phyloP scores from a whole-genome alignment of 2,888 invertebrate genomes.

The Empis livida region DNA sequence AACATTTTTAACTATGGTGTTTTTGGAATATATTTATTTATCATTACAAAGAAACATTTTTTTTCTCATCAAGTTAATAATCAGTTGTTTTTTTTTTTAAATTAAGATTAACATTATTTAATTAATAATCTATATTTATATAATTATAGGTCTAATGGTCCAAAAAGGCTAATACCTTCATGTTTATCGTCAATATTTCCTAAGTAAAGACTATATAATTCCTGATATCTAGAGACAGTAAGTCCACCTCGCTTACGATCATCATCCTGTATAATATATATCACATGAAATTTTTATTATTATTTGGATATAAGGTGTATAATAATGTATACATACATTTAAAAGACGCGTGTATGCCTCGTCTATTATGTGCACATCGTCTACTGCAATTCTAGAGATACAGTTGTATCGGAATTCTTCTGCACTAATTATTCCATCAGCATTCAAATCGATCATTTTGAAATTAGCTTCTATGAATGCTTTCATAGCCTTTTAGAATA shows the following conservation, averaged over 20 bases:
- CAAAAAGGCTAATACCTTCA: conserved; percentile 64
- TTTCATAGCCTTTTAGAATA: conserved; percentile 49
- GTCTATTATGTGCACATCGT: conserved; percentile 60
- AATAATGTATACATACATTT: conserved; percentile 46
- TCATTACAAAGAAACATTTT: too few species aligned
- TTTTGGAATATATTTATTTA: too few species aligned
- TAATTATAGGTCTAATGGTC: conserved; percentile 42
- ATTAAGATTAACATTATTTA: not conserved
- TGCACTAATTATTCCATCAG: conserved; percentile 63
- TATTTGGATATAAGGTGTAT: not conserved
- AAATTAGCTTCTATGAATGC: conserved; percentile 78
- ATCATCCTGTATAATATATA: not conserved
- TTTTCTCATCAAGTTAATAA: not conserved
- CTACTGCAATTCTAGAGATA: conserved; percentile 65
- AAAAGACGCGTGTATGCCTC: conserved; percentile 63
- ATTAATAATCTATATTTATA: too few species aligned
- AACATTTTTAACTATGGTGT: too few species aligned
- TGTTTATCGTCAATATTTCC: conserved; percentile 62
- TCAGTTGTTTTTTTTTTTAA: not conserved
- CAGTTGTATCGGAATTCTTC: conserved; percentile 77
- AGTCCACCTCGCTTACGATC: conserved; percentile 39
- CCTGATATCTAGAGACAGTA: conserved; percentile 65
- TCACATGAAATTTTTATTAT: not conserved
- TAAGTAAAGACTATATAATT: conserved; percentile 69
- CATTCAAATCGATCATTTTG: conserved; percentile 65